Evolutionary conservation across 2,888 invertebrate species (phyloP), one percentile per base, ranked within the genome.

Genomic region (Orthosia cruda): DNA sequence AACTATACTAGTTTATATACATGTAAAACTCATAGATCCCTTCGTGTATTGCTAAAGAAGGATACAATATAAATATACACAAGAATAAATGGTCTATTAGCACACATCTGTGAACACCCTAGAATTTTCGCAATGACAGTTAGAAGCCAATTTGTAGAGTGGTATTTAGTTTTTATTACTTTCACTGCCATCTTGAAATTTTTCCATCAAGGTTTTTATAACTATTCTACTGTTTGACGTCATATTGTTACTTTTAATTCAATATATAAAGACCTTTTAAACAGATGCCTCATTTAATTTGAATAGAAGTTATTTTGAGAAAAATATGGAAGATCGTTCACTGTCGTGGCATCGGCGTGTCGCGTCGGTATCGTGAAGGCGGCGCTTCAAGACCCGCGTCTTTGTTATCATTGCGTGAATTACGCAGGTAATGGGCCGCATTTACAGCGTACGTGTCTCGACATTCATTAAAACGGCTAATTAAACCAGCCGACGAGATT

Each of bases 381-480:
- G 83, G 79, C 80, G 83, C 75, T 78, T 84, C 78, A 77, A 80
- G 82, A 72, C 75, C 79, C 85, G 82, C 74, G 84, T 87, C 92
- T 92, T 93, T 95, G 94, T 95, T 95, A 96, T 95, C 95, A 92
- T 92, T 92, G 93, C 93, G 94, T 93, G 95, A 95, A 95, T 94
- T 93, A 94, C 93, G 92, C 92, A 94, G 95, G 95, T 95, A 95
- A 95, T 95, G 95, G 94, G 92, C 90, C 94, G 93, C 94, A 92
- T 95, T 95, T 93, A 94, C 92, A 92, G 91, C 93, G 95, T 94
- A 96, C 96, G 96, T 96, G 96, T 93, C 94, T 90, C 92, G 93
- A 95, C 95, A 96, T 96, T 96, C 94, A 96, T 96, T 96, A 95
- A 92, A 92, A 90, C 90, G 93, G 92, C 95, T 96, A 96, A 96